phyloP scores from a whole-genome alignment of 2,888 invertebrate genomes.

The Lissocephala sabroskyi region DNA sequence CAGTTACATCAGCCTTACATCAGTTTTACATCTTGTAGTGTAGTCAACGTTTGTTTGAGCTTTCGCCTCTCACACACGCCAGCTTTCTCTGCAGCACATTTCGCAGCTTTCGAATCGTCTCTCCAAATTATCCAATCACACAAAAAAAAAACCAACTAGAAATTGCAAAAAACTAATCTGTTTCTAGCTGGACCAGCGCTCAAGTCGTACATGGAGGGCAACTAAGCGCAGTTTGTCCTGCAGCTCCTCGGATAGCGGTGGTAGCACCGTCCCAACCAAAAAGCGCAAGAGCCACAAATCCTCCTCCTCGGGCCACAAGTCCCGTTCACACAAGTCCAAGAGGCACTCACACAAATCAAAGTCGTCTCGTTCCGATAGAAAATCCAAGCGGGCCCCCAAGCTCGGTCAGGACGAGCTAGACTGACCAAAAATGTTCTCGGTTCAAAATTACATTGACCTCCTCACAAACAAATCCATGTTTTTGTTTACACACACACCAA shows the following conservation, averaged over 20 bases:
- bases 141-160: slow-evolving; percentile 22
- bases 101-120: too few species aligned
- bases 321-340: slow-evolving; percentile 47
- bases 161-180: slow-evolving; percentile 36
- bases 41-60: too few species aligned
- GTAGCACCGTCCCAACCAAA: slow-evolving; percentile 29
- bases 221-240: slow-evolving; percentile 45
- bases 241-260: slow-evolving; percentile 36
- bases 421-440: background rate
- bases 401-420: background rate
- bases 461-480: too few species aligned
- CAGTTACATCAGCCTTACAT: too few species aligned
- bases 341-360: slow-evolving; percentile 51
- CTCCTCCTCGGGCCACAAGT: slow-evolving; percentile 22
- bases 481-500: background rate
- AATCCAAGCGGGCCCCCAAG: slow-evolving; percentile 20
- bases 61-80: too few species aligned
- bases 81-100: too few species aligned
- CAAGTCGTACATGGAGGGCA: slow-evolving; percentile 55
- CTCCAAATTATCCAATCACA: too few species aligned
- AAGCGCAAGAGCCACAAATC: slow-evolving; percentile 39
- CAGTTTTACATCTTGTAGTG: too few species aligned
- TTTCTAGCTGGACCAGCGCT: slow-evolving; percentile 57
- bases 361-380: slow-evolving; percentile 31
- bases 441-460: background rate